phyloP scores from a whole-genome alignment of 2,113 vertebrate species.

The Numenius arquata region DNA sequence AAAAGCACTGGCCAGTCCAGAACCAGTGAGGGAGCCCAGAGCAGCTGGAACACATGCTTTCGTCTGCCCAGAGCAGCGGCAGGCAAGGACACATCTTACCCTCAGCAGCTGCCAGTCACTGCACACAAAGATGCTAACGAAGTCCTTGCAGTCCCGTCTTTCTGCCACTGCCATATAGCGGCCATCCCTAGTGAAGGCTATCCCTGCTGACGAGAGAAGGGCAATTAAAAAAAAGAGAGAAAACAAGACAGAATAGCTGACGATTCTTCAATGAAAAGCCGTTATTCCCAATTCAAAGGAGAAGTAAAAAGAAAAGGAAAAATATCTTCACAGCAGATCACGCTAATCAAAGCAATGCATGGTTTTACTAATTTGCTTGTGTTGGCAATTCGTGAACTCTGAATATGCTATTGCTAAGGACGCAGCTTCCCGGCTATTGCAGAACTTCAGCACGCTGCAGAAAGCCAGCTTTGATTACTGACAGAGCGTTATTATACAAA shows the following conservation, averaged over 20 bases:
- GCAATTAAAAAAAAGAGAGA: neutral
- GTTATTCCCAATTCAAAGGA: neutral
- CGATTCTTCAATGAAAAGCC: fast-evolving
- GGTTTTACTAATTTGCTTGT: neutral
- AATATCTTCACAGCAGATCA: neutral
- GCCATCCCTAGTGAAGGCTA: constrained; percentile 90
- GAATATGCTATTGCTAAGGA: neutral
- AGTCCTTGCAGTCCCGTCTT: constrained; percentile 93
- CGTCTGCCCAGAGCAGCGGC: fast-evolving
- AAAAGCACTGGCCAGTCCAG: neutral
- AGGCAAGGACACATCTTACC: constrained; percentile 68
- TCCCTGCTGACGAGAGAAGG: constrained; percentile 60
- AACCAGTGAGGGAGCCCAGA: fast-evolving
- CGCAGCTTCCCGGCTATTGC: neutral
- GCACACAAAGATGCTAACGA: constrained; percentile 93
- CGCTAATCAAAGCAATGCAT: neutral
- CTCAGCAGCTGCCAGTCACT: constrained; percentile 95
- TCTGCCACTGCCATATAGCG: constrained; percentile 93
- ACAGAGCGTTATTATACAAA: neutral
- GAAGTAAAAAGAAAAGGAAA: neutral
- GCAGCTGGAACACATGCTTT: fast-evolving
- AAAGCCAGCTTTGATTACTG: neutral
- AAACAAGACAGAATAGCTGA: neutral
- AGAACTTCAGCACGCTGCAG: neutral
- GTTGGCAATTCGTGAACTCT: neutral